A percentile compares a stretch with the other conserved stretches of the same genome.
Evolutionary conservation across 2,797 vertebrate species (phyloP).

Genomic region (Ctenosaura bakeri): DNA sequence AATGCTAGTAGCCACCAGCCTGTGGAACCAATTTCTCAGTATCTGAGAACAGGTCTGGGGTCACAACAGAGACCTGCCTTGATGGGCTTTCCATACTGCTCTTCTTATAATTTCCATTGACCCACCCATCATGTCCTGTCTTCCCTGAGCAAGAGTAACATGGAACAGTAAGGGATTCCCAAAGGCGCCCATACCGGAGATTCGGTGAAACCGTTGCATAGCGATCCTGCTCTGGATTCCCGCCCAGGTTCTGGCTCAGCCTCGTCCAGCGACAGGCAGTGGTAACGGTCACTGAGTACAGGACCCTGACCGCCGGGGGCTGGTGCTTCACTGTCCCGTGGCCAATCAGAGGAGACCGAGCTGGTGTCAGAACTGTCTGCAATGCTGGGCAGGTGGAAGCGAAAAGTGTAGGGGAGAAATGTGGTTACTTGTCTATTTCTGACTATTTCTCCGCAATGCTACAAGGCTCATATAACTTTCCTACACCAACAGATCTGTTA

Average conservation of each 20-base stretch:
- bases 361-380: conserved; percentile 25
- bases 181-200: background rate
- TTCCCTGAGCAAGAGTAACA: too few species aligned
- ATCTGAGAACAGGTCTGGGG: background rate
- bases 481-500: too few species aligned
- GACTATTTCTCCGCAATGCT: background rate
- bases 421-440: background rate
- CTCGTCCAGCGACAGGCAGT: conserved; percentile 86
- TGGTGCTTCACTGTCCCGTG: conserved; percentile 40
- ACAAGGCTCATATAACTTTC: too few species aligned
- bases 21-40: background rate
- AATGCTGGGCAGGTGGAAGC: background rate
- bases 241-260: conserved; percentile 65
- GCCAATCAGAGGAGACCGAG: conserved; percentile 41
- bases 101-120: too few species aligned
- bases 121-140: background rate
- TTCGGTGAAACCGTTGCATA: conserved; percentile 58
- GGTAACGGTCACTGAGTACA: conserved; percentile 82
- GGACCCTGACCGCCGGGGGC: conserved; percentile 70
- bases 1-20: too few species aligned
- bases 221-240: conserved; percentile 48
- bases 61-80: background rate
- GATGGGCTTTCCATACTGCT: background rate
- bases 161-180: background rate
- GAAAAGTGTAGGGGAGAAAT: background rate